Evolutionary conservation across 2,113 vertebrate genomes (phyloP).

Genomic region (Archilochus colubris): DNA sequence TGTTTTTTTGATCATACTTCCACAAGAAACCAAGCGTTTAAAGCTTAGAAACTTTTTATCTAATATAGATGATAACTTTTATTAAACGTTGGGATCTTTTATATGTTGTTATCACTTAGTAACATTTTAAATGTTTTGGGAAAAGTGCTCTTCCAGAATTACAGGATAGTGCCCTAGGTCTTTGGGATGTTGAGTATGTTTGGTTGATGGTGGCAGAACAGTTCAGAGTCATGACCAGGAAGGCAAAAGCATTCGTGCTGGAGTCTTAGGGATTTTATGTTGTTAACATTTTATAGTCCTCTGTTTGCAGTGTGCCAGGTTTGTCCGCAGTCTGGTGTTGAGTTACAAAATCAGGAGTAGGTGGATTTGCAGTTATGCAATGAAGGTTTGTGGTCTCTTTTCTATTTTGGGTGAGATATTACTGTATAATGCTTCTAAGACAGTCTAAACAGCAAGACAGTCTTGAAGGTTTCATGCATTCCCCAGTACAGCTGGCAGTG

Average conservation of each 20-base stretch:
- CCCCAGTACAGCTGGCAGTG: neutral
- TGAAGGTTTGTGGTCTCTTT: neutral
- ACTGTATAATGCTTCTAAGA: neutral
- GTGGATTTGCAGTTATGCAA: neutral
- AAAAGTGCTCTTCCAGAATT: too few relatives aligned
- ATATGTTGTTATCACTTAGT: neutral
- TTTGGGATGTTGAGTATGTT: neutral
- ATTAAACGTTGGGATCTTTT: accelerated
- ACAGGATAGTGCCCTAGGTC: accelerated
- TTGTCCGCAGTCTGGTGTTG: neutral
- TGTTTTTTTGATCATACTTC: neutral
- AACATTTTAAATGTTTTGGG: neutral
- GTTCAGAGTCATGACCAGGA: accelerated
- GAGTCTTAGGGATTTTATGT: neutral
- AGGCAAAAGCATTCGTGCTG: neutral
- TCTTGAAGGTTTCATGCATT: neutral
- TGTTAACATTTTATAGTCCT: neutral
- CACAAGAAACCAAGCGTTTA: neutral
- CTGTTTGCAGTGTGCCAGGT: neutral
- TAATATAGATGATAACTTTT: neutral
- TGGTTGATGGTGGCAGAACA: neutral
- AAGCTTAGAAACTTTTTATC: neutral
- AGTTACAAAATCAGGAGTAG: neutral
- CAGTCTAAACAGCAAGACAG: neutral
- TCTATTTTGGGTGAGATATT: neutral